phyloP scores from a whole-genome alignment of 2,113 vertebrate genomes.

The Leptobrachium leishanense region DNA sequence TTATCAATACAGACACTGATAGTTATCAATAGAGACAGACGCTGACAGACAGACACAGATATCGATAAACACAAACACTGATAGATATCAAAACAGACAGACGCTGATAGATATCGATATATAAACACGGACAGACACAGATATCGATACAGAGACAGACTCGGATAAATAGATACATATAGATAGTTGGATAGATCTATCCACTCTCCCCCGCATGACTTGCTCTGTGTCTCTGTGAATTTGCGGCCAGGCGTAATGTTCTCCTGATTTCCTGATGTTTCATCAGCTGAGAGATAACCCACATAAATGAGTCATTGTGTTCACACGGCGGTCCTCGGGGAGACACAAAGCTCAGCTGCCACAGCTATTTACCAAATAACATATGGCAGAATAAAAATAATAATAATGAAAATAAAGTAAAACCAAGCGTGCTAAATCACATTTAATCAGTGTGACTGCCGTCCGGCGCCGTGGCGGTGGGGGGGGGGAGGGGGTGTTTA shows the following conservation, averaged over 20 bases:
- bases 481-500: neutral
- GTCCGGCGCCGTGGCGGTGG: neutral
- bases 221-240: too few relatives aligned
- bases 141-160: too few relatives aligned
- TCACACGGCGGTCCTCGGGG: constrained; percentile 31
- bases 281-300: constrained; percentile 31
- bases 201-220: too few relatives aligned
- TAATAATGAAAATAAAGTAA: constrained; percentile 29
- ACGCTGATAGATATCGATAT: too few relatives aligned
- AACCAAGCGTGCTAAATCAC: constrained; percentile 31
- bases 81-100: too few relatives aligned
- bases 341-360: constrained; percentile 28
- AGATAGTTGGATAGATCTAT: too few relatives aligned
- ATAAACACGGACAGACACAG: too few relatives aligned
- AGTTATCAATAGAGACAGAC: too few relatives aligned
- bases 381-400: constrained; percentile 44
- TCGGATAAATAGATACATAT: too few relatives aligned
- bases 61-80: too few relatives aligned
- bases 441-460: constrained; percentile 30
- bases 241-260: constrained; percentile 2
- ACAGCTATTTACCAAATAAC: constrained; percentile 46
- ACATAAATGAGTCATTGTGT: constrained; percentile 30
- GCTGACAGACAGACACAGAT: too few relatives aligned
- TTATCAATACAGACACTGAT: too few relatives aligned
- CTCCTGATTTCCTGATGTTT: constrained; percentile 30